A percentile compares a stretch with the other conserved stretches of the same genome.
Conservation (phyloP, 2,888 invertebrate species). For the Polyommatus icarus region DNA sequence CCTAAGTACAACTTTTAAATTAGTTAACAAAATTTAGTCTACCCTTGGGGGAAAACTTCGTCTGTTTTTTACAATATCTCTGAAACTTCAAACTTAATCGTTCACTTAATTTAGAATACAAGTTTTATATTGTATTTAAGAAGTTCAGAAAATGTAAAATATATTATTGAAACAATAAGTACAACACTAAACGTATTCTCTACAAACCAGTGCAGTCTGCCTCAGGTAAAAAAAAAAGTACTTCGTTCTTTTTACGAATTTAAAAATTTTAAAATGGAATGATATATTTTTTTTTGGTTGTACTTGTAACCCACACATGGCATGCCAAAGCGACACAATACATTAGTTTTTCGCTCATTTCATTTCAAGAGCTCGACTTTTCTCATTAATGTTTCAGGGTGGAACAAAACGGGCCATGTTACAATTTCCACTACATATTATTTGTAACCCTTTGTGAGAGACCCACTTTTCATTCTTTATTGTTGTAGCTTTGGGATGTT, state of each 20-base stretch:
- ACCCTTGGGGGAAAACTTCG: not conserved
- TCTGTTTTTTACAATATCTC: not conserved
- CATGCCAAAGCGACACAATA: constrained; percentile 7
- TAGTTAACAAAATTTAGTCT: not conserved
- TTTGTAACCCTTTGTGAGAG: constrained; percentile 30
- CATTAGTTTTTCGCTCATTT: constrained; percentile 36
- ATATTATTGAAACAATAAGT: no score
- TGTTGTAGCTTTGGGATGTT: constrained; percentile 14
- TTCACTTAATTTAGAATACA: no score
- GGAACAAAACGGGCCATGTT: constrained; percentile 47
- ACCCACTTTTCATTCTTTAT: constrained; percentile 31
- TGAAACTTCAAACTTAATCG: not conserved
- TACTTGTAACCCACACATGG: not conserved
- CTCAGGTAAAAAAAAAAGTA: not conserved
- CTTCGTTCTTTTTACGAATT: not conserved
- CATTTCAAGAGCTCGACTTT: constrained; percentile 38
- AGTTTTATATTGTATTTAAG: no score
- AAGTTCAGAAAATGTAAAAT: no score
- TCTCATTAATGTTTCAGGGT: constrained; percentile 58
- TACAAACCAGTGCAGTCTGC: not conserved
- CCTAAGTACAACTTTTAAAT: constrained; percentile 18
- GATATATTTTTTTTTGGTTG: not conserved
- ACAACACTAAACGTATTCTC: no score
- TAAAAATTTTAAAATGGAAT: not conserved
- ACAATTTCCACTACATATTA: constrained; percentile 40